These are phyloP conservation scores for Caranx melampygus DNA, from an alignment of 2,113 vertebrate genomes.

Conservation along the genomic window DNA sequence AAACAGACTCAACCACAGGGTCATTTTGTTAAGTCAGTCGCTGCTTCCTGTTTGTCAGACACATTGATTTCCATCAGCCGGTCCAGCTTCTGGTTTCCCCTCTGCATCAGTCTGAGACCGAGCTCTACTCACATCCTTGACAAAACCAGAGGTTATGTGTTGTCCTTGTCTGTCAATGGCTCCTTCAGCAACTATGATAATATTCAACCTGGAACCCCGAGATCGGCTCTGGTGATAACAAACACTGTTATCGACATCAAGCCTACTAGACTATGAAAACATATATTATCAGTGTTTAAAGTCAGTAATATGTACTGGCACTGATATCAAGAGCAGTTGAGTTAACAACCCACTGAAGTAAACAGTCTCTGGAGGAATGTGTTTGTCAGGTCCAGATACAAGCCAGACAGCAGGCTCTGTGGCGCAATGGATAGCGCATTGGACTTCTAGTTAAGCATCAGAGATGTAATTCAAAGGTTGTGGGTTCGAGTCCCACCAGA, in stretches of 20 bases:
- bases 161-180: conserved; percentile 87
- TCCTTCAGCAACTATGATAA: conserved; percentile 85
- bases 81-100: conserved; percentile 59
- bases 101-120: conserved; percentile 25
- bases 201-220: conserved; percentile 83
- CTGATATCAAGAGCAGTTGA: no score
- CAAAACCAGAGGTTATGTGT: conserved; percentile 69
- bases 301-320: background rate
- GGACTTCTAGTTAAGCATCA: conserved; percentile 55
- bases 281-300: background rate
- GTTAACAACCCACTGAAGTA: no score
- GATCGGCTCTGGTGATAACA: conserved; percentile 77
- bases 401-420: conserved; percentile 46
- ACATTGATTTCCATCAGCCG: background rate
- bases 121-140: conserved; percentile 80
- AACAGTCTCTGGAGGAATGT: no score
- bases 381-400: no score
- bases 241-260: conserved; percentile 35
- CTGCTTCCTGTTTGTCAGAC: background rate
- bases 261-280: background rate
- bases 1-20: no score
- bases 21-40: background rate
- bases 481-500: conserved; percentile 61
- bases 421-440: conserved; percentile 74
- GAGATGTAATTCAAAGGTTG: conserved; percentile 68